Evolutionary conservation across 2,797 vertebrate species (phyloP).

Genomic region (Myotis myotis): DNA sequence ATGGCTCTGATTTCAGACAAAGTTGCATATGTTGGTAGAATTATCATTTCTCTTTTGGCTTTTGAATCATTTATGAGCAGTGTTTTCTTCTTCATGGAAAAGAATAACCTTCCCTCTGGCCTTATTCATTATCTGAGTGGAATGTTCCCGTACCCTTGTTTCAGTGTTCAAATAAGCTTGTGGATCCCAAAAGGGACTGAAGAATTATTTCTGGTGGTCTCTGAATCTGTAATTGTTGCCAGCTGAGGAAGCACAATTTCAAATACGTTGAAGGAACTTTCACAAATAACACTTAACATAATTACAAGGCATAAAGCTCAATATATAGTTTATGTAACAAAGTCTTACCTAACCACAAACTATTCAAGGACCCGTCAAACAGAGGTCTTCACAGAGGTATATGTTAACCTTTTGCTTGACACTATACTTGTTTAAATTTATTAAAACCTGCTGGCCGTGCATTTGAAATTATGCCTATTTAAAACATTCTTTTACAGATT

Average conservation of each 20-base stretch:
- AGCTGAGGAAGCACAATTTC: constrained; percentile 73
- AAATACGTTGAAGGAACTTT: constrained; percentile 70
- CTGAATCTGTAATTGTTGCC: constrained; percentile 73
- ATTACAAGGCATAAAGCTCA: constrained; percentile 69
- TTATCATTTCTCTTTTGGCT: constrained; percentile 43
- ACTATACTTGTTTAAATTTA: constrained; percentile 47
- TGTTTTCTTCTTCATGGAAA: constrained; percentile 31
- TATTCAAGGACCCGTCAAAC: constrained; percentile 26
- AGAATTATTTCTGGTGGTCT: constrained; percentile 74
- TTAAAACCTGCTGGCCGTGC: constrained; percentile 38
- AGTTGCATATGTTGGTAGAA: neutral
- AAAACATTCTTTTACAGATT: neutral
- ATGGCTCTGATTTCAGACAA: constrained; percentile 49
- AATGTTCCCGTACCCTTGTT: neutral
- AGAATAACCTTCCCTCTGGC: constrained; percentile 38
- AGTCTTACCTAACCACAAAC: constrained; percentile 57
- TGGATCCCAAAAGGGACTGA: neutral
- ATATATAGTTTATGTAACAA: constrained; percentile 58
- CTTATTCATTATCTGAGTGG: constrained; percentile 61
- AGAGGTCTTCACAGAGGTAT: constrained; percentile 40
- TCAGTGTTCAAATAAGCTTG: constrained; percentile 37
- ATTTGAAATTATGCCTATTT: constrained; percentile 34
- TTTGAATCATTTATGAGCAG: constrained; percentile 61
- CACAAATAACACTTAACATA: constrained; percentile 73
- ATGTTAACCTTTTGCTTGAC: constrained; percentile 49